Base-by-base conservation (phyloP, 2,888 invertebrate genomes). In the Falcaria lacertinaria region DNA sequence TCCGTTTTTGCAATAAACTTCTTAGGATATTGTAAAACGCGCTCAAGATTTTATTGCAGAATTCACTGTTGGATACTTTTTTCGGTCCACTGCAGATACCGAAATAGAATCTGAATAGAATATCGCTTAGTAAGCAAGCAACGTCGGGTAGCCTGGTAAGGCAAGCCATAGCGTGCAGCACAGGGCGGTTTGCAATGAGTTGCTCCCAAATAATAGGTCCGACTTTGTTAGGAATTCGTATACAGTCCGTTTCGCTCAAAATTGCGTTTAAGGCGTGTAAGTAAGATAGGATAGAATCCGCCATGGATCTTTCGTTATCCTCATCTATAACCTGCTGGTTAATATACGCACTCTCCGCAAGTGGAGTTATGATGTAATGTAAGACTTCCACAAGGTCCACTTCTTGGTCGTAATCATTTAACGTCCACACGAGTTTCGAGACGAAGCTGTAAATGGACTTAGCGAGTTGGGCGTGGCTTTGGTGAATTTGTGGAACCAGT, bases 331-430 rank as follows among this genome's bases (percentile, higher is more conserved):
- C 40, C 28, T 48, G 41, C 4, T 55, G 19, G 5, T 49, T 46
- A 33, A 48, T 44, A 38, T 62, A 65, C n/a, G 47, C 57, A 41
- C 54, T 58, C 8, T 44, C 38, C 16, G 43, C 43, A 6, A 71
- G 53, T 2, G 70, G 71, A 8, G 54, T 45, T 4, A 64, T 38
- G n/a, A 72, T 39, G 34, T 47, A 54, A 2, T 51, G 42, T 8
- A 74, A 41, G 2, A 69, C 47, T 48, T 68, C 60, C 2, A 48
- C 34, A 13, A 73, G 36, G 11, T 55, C 49, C 0, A 37, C 33
- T 53, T 74, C 69, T 42, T 62, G 63, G 40, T 64, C 57, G 35
- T 51, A 60, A 7, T 66, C 58, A 8, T 68, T 57, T 2, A 74
- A 42, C 39, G 60, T 56, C 61, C 59, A 62, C 28, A 64, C 44